Evolutionary conservation across 2,888 invertebrate species (phyloP).

Genomic region (Galeopsomyia nigrocyanea): DNA sequence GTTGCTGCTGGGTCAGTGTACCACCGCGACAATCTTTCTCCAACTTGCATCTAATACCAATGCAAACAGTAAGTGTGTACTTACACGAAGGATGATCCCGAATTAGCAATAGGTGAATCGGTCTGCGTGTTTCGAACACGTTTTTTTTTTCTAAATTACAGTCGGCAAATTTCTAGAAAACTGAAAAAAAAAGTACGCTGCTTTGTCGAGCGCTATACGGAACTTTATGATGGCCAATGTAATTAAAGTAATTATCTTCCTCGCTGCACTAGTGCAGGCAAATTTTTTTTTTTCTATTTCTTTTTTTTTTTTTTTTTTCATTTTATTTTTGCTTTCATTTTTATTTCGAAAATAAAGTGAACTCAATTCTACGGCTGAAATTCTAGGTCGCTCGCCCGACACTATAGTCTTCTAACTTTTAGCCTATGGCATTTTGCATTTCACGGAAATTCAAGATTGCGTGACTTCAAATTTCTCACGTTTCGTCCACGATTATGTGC

Average conservation of each 20-base stretch:
- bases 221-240: not conserved
- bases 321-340: too few relatives aligned
- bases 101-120: constrained; percentile 41
- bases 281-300: too few relatives aligned
- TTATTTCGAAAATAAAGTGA: too few relatives aligned
- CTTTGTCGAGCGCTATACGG: too few relatives aligned
- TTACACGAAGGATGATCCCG: constrained; percentile 26
- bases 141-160: too few relatives aligned
- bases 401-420: constrained; percentile 1
- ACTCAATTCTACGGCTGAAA: too few relatives aligned
- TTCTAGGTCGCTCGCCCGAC: not conserved
- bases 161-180: too few relatives aligned
- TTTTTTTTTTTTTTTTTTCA: too few relatives aligned
- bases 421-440: not conserved
- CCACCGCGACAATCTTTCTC: constrained; percentile 58
- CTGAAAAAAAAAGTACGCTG: not conserved
- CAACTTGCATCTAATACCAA: not conserved
- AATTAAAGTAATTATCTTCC: too few relatives aligned
- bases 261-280: too few relatives aligned
- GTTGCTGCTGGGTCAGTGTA: constrained; percentile 55
- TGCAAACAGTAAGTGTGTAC: not conserved
- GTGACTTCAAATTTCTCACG: not conserved
- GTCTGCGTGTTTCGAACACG: not conserved
- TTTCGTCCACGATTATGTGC: not conserved
- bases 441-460: constrained; percentile 5